Percentiles rank a stretch among this genome's conserved stretches.
These are phyloP conservation scores for Sardinella longiceps DNA, from an alignment of 2,797 vertebrate species.

Conservation along the genomic window DNA sequence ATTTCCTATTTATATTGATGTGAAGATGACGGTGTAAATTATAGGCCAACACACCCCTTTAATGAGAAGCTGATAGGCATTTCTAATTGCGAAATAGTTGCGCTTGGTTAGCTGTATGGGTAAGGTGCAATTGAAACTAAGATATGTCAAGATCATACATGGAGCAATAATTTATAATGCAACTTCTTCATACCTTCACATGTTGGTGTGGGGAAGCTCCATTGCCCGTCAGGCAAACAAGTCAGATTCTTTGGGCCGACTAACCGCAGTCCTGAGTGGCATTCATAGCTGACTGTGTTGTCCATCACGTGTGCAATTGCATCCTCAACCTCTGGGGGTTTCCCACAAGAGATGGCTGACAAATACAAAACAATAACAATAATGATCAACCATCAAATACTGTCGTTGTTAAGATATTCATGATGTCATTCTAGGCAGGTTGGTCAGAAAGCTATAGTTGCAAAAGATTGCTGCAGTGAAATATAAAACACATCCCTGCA, in stretches of 20 bases:
- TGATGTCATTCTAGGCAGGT: background rate
- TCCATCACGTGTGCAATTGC: constrained; percentile 66
- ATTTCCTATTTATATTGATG: too few species aligned
- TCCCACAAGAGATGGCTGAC: constrained; percentile 77
- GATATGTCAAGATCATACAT: background rate
- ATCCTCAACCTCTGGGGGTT: constrained; percentile 75
- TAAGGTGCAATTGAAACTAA: background rate
- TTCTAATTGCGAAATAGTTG: too few species aligned
- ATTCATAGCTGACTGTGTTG: constrained; percentile 78
- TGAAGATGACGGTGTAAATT: too few species aligned
- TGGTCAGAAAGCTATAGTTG: background rate
- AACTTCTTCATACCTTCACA: constrained; percentile 73
- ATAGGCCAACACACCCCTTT: too few species aligned
- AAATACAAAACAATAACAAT: background rate
- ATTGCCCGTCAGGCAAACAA: constrained; percentile 85
- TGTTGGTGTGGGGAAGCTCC: constrained; percentile 85
- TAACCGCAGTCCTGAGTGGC: constrained; percentile 75
- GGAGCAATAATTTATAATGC: background rate
- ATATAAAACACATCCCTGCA: background rate
- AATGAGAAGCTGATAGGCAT: too few species aligned
- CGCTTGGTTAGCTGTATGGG: too few species aligned
- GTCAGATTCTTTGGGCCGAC: constrained; percentile 74
- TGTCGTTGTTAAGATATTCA: background rate
- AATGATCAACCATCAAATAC: background rate
- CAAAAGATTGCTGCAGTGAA: background rate